These are phyloP conservation scores for Lota lota DNA, from an alignment of 2,113 vertebrate species.

Conservation along the genomic window DNA sequence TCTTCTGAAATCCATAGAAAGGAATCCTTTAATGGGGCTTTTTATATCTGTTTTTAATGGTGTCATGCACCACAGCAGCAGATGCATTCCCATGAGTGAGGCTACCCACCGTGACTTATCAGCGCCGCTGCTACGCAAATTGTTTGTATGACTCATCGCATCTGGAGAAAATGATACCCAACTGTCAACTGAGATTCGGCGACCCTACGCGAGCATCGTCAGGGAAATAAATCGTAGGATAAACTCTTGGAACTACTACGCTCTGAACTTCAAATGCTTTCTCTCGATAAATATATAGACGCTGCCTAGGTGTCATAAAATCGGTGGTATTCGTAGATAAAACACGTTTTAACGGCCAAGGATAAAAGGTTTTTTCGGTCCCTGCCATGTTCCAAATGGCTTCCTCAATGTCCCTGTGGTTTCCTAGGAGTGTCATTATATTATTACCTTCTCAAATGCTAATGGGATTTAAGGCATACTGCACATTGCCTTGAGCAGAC, in stretches of 20 bases:
- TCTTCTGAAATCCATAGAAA: no score
- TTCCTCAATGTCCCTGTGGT: slow-evolving; percentile 1
- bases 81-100: no score
- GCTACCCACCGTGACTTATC: no score
- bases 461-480: slow-evolving; percentile 26
- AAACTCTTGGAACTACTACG: neutral
- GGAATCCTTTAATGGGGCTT: no score
- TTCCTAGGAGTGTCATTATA: slow-evolving; percentile 20
- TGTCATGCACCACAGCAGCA: no score
- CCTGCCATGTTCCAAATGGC: slow-evolving; percentile 3
- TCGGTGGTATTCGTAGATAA: neutral
- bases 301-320: neutral
- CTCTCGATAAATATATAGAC: neutral
- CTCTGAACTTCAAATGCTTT: neutral
- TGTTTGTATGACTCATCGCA: no score
- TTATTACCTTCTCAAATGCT: slow-evolving; percentile 31
- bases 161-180: no score
- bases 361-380: slow-evolving; percentile 4
- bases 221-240: neutral
- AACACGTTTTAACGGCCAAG: neutral
- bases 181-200: no score
- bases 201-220: neutral
- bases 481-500: slow-evolving; percentile 28
- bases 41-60: no score
- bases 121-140: no score